Conservation (phyloP, 53 echinoderm and acorn worm genomes). For the Holothuria leucospilota region DNA sequence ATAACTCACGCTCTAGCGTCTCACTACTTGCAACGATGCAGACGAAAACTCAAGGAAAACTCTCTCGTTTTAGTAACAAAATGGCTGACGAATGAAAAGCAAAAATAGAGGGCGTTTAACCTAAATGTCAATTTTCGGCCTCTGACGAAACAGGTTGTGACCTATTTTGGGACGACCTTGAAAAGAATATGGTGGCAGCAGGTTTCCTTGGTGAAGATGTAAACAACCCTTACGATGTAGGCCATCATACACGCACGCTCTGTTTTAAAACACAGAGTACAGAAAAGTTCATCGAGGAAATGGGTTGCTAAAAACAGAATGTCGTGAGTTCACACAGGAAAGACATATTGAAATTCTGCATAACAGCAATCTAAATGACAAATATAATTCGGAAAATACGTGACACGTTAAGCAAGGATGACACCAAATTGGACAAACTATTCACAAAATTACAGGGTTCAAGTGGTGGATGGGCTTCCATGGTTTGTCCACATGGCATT, state of each 20-base stretch:
- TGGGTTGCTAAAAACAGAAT: not conserved
- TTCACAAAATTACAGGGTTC: not conserved
- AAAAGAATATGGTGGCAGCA: not conserved
- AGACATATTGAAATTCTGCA: constrained; percentile 17
- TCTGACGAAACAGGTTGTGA: no score
- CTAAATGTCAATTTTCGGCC: no score
- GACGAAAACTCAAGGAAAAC: no score
- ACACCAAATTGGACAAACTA: no score
- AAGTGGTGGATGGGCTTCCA: constrained; percentile 19
- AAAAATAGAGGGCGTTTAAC: no score
- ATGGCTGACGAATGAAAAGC: no score
- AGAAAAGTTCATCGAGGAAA: constrained; percentile 17
- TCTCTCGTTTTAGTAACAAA: no score
- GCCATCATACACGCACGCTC: not conserved
- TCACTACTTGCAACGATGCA: no score
- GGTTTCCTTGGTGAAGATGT: not conserved
- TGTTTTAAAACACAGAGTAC: constrained; percentile 37
- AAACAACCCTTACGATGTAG: not conserved
- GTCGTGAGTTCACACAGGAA: constrained; percentile 4
- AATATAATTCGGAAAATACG: not conserved
- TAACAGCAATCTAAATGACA: constrained; percentile 9
- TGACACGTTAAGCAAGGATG: no score
- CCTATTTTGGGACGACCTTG: constrained; percentile 24
- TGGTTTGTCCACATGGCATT: constrained; percentile 5
- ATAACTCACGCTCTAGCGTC: no score